Evolutionary conservation across 2,888 invertebrate species (phyloP).

Genomic region (Caenorhabditis sp.): DNA sequence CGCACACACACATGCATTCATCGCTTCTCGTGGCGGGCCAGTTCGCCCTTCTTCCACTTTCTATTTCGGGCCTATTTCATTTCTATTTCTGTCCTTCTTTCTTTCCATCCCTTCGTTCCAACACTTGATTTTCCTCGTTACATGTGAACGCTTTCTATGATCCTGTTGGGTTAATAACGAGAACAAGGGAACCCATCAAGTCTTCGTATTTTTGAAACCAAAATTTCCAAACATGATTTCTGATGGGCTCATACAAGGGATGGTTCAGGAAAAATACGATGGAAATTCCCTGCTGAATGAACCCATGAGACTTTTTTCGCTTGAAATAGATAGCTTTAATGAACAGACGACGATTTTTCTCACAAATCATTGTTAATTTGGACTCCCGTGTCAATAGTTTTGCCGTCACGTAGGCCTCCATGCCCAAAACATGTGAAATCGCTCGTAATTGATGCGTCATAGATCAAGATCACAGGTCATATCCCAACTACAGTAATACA

Average conservation of each 20-base stretch:
- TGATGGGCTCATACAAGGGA: no score
- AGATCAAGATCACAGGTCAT: constrained; percentile 11
- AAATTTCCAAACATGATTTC: no score
- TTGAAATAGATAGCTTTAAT: no score
- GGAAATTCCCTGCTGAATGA: no score
- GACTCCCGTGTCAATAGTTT: no score
- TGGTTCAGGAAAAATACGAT: background rate
- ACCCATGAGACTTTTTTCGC: no score
- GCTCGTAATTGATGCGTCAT: background rate
- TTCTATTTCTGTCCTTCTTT: constrained; percentile 18
- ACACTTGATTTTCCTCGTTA: constrained; percentile 24
- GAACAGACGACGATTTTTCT: no score
- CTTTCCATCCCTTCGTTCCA: constrained; percentile 14
- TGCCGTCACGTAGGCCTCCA: no score
- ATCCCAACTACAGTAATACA: background rate
- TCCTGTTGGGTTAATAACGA: no score
- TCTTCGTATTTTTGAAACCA: background rate
- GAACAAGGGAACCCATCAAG: no score
- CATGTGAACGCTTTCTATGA: no score
- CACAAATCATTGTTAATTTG: no score
- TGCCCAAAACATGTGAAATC: constrained; percentile 32
- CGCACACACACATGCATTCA: background rate
- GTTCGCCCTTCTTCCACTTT: constrained; percentile 23
- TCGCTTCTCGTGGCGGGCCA: constrained; percentile 7
- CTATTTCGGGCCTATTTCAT: background rate